phyloP scores from a whole-genome alignment of 2,113 vertebrate genomes.

The Polyodon spathula region DNA sequence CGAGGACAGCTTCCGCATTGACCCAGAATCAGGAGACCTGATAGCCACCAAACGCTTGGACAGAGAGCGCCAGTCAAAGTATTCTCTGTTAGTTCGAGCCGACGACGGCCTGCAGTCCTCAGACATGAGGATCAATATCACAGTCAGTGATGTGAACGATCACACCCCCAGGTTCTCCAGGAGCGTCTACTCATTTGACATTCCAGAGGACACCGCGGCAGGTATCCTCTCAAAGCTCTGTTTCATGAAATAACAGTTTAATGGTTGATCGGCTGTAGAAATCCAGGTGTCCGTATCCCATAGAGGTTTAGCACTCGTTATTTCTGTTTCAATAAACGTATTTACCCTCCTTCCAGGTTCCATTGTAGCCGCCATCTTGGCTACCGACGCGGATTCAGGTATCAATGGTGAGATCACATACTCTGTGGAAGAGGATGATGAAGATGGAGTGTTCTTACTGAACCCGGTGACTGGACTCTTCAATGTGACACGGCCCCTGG shows the following conservation, averaged over 20 bases:
- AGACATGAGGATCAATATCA: slow-evolving; percentile 87
- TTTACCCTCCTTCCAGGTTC: slow-evolving; percentile 57
- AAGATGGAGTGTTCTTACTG: slow-evolving; percentile 78
- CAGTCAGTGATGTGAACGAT: slow-evolving; percentile 87
- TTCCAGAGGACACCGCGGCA: slow-evolving; percentile 77
- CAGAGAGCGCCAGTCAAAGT: slow-evolving; percentile 83
- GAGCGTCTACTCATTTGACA: slow-evolving; percentile 81
- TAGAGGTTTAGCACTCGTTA: too few species aligned
- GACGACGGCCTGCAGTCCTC: slow-evolving; percentile 91
- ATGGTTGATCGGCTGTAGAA: too few species aligned
- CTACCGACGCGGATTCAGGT: slow-evolving; percentile 83
- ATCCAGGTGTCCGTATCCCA: too few species aligned
- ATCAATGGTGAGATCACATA: slow-evolving; percentile 89
- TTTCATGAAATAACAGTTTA: too few species aligned
- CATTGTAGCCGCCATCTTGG: slow-evolving; percentile 86
- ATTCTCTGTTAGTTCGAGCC: slow-evolving; percentile 83
- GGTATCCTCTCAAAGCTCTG: slow-evolving; percentile 63
- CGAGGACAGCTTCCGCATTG: slow-evolving; percentile 87
- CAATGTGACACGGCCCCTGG: slow-evolving; percentile 75
- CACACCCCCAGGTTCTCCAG: slow-evolving; percentile 87
- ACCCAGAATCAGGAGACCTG: slow-evolving; percentile 88
- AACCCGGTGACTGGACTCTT: slow-evolving; percentile 90
- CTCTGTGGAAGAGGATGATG: slow-evolving; percentile 79
- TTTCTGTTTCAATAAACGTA: not conserved
- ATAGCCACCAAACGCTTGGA: slow-evolving; percentile 82